Evolutionary conservation across 2,888 invertebrate genomes (phyloP).

Genomic region (Agriotes lineatus): DNA sequence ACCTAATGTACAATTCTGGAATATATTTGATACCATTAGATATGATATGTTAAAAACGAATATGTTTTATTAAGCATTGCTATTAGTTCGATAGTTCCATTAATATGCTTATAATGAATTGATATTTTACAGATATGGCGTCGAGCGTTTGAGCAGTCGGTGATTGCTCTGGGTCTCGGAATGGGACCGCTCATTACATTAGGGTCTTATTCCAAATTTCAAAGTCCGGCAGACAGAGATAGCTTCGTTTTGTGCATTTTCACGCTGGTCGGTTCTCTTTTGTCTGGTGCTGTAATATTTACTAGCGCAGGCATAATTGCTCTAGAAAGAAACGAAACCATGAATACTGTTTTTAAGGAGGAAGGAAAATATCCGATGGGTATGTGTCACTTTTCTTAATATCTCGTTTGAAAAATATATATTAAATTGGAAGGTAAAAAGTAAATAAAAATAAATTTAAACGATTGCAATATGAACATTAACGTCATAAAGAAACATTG

Average conservation of each 20-base stretch:
- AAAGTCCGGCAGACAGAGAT: slow-evolving; percentile 43
- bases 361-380: slow-evolving; percentile 17
- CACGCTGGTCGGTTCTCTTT: slow-evolving; percentile 36
- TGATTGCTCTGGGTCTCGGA: slow-evolving; percentile 47
- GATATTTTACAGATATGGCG: slow-evolving; percentile 46
- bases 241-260: slow-evolving; percentile 36
- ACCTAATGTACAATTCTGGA: too few relatives aligned
- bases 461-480: too few relatives aligned
- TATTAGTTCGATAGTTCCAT: too few relatives aligned
- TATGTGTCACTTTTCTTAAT: too few relatives aligned
- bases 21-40: too few relatives aligned
- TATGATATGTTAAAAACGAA: too few relatives aligned
- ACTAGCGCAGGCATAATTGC: slow-evolving; percentile 44
- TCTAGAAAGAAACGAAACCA: slow-evolving; percentile 29
- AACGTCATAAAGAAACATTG: too few relatives aligned
- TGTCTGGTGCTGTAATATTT: slow-evolving; percentile 42
- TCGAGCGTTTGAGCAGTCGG: slow-evolving; percentile 44
- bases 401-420: too few relatives aligned
- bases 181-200: slow-evolving; percentile 50
- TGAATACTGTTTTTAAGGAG: slow-evolving; percentile 26
- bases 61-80: too few relatives aligned
- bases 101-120: too few relatives aligned
- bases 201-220: slow-evolving; percentile 44
- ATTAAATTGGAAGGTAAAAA: too few relatives aligned
- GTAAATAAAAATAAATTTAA: too few relatives aligned